phyloP scores from a whole-genome alignment of 2,888 invertebrate genomes.

The Panzeria rudis region DNA sequence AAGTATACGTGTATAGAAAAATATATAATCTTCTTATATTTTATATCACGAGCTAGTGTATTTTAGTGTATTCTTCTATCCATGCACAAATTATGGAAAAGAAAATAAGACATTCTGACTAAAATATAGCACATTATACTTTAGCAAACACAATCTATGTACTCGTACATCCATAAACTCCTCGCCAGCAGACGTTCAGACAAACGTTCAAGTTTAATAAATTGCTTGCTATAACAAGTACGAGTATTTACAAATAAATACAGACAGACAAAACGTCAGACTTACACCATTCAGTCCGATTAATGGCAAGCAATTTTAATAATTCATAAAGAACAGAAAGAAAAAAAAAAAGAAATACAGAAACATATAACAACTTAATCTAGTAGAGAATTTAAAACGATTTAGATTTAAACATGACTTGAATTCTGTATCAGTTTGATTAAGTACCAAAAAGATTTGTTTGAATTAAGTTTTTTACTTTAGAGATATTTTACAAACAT shows the following conservation, averaged over 20 bases:
- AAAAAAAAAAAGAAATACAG: not conserved
- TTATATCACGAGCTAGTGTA: conserved; percentile 23
- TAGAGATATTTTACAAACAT: not conserved
- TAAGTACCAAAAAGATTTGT: conserved; percentile 18
- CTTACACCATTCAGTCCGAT: conserved; percentile 27
- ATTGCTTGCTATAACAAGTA: conserved; percentile 35
- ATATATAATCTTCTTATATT: conserved; percentile 47
- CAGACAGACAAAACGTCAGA: conserved; percentile 10
- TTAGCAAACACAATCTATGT: not conserved
- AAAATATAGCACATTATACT: conserved; percentile 52
- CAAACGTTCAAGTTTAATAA: conserved; percentile 45
- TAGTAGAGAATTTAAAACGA: conserved; percentile 50
- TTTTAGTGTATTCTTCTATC: not conserved
- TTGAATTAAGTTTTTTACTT: not conserved
- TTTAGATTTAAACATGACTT: conserved; percentile 44
- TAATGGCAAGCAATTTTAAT: conserved; percentile 58
- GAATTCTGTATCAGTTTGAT: conserved; percentile 34
- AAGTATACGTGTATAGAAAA: conserved; percentile 25
- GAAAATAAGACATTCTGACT: conserved; percentile 55
- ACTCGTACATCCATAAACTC: conserved; percentile 2
- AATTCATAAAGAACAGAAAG: conserved; percentile 13
- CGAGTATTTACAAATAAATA: conserved; percentile 31
- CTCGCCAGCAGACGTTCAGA: conserved; percentile 13
- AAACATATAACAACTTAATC: conserved; percentile 38
- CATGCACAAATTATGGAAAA: conserved; percentile 43